Base-by-base conservation (phyloP, 53 echinoderm and acorn worm genomes). In the Hippasteria phrygiana region DNA sequence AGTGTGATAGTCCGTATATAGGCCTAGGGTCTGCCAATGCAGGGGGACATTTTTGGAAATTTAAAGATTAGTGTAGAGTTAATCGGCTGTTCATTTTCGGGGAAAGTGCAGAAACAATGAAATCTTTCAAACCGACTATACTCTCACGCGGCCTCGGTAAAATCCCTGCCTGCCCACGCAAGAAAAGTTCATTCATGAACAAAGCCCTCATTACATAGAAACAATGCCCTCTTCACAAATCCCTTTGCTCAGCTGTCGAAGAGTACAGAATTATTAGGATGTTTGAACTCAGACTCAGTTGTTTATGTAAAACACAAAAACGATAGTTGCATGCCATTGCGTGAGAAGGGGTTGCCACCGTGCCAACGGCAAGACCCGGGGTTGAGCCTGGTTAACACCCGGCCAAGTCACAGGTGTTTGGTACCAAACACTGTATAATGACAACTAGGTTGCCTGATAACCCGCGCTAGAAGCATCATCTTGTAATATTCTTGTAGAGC, bases 381-480 rank as follows among this genome's bases (percentile, higher is more conserved):
- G 73, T 42, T 43, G 40, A 65, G 45, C 45, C 66, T 43, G 82
- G 82, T 42, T 64, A 55, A 62, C n/a, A 2, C 67, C 67, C 67
- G 33, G 35, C 35, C 16, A 46, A 46, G 35, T 41, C 67, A 47
- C 82, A 82, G 82, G 46, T 82, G 82, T 82, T 82, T 82, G 43
- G 14, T 43, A 18, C 43, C 64, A 27, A 31, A 20, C 48, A 35
- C 35, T 18, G 59, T 38, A 55, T 39, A 40, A 78, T 8, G 8
- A 26, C 59, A 56, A 40, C n/a, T 59, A 7, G 11, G 59, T 59
- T 35, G 69, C 12, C 69, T 35, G n/a, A 11, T 33, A 67, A 4
- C 65, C 8, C 17, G 69, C 14, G 13, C 37, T 63, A 10, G 36
- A 48, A 48, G 14, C 48, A 8, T 48, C 14, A 14, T 10, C 10